Percentiles rank a stretch among this genome's conserved stretches.
These are phyloP conservation scores for Shargacucullia verbasci DNA, from an alignment of 2,888 invertebrate species.

Conservation along the genomic window DNA sequence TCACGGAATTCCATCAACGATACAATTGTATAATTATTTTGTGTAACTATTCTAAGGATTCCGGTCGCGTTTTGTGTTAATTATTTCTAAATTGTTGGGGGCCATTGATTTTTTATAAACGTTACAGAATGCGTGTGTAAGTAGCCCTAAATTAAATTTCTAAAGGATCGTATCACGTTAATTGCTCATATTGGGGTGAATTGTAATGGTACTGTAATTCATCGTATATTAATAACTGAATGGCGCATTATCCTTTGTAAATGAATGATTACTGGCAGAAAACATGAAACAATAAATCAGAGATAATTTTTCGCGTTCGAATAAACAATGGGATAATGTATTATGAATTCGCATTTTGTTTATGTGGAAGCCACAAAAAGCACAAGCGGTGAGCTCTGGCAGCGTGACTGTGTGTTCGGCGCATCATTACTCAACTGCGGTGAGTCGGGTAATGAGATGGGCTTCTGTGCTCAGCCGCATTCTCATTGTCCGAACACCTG, in stretches of 20 bases:
- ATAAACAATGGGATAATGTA: constrained; percentile 62
- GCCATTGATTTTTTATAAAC: constrained; percentile 54
- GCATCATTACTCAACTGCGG: constrained; percentile 80
- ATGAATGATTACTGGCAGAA: constrained; percentile 44
- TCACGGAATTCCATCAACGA: constrained; percentile 53
- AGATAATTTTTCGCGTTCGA: constrained; percentile 51
- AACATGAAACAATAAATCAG: constrained; percentile 50
- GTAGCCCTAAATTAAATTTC: constrained; percentile 19
- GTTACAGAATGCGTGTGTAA: constrained; percentile 44
- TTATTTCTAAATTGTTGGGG: constrained; percentile 49
- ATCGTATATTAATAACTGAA: constrained; percentile 36
- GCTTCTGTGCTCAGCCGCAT: constrained; percentile 65
- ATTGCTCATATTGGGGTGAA: constrained; percentile 31
- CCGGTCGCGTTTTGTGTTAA: constrained; percentile 47
- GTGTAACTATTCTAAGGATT: constrained; percentile 49
- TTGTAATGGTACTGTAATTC: constrained; percentile 26
- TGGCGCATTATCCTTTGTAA: constrained; percentile 42
- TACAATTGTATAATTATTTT: constrained; percentile 52
- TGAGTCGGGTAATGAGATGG: constrained; percentile 81
- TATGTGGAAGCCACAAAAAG: constrained; percentile 69
- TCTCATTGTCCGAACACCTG: constrained; percentile 57
- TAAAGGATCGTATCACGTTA: constrained; percentile 43
- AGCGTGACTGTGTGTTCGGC: constrained; percentile 69
- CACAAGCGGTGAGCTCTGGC: constrained; percentile 57
- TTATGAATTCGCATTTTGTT: constrained; percentile 67